These are phyloP conservation scores for Leptocoma aspasia DNA, from an alignment of 2,113 vertebrate species.

Conservation along the genomic window DNA sequence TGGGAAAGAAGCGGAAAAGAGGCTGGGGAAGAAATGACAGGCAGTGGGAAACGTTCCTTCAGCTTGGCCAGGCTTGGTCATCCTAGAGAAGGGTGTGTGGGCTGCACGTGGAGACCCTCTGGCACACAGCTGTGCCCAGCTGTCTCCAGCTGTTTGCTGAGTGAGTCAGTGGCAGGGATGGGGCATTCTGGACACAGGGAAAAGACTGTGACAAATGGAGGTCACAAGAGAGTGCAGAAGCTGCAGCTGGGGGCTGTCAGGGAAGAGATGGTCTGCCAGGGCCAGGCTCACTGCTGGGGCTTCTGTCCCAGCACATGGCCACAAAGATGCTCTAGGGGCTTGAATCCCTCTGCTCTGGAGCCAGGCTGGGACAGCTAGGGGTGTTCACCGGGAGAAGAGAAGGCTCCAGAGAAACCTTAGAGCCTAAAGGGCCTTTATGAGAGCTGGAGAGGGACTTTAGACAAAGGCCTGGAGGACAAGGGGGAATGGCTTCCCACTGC, in stretches of 20 bases:
- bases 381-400: neutral
- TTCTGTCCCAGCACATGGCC: neutral
- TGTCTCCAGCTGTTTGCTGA: neutral
- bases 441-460: neutral
- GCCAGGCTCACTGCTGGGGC: neutral
- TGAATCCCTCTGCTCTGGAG: neutral
- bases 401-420: neutral
- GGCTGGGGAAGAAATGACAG: accelerated
- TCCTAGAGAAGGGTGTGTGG: neutral
- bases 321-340: neutral
- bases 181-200: neutral
- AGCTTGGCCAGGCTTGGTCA: neutral
- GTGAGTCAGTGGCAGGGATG: neutral
- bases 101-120: neutral
- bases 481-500: neutral
- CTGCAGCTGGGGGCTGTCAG: neutral
- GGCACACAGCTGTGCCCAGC: neutral
- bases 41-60: neutral
- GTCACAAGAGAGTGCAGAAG: neutral
- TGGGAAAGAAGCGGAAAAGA: neutral
- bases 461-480: neutral
- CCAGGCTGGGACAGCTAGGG: neutral
- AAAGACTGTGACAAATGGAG: neutral
- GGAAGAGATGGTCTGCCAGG: neutral
- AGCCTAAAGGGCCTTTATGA: neutral